Evolutionary conservation across 2,797 vertebrate genomes (phyloP).

Genomic region (Chelon auratus): DNA sequence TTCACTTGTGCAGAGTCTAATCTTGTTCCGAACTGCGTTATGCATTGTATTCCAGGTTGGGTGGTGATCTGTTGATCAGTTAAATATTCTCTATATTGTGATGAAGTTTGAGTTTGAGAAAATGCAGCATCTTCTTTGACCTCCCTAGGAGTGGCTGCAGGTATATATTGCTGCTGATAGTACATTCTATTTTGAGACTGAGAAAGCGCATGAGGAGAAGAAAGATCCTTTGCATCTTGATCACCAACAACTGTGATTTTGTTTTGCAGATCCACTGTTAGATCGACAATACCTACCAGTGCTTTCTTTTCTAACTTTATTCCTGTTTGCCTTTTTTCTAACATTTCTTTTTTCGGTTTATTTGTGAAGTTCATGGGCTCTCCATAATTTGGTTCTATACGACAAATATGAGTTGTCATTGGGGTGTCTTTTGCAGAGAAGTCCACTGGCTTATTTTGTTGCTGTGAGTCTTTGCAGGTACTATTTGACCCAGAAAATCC

Average conservation of each 20-base stretch:
- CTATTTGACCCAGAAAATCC: slow-evolving; percentile 39
- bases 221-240: slow-evolving; percentile 71
- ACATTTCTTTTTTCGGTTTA: slow-evolving; percentile 63
- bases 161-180: slow-evolving; percentile 39
- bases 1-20: slow-evolving; percentile 9
- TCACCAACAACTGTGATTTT: slow-evolving; percentile 33
- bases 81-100: slow-evolving; percentile 14
- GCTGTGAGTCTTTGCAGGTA: slow-evolving; percentile 35
- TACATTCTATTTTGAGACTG: slow-evolving; percentile 34
- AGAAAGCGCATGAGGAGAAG: slow-evolving; percentile 34
- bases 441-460: slow-evolving; percentile 75
- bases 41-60: slow-evolving; percentile 37
- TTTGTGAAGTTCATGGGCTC: slow-evolving; percentile 79
- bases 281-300: slow-evolving; percentile 70
- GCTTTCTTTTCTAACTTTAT: slow-evolving; percentile 52
- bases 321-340: slow-evolving; percentile 52
- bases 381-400: slow-evolving; percentile 55
- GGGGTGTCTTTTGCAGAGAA: slow-evolving; percentile 75
- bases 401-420: slow-evolving; percentile 28
- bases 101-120: slow-evolving; percentile 40
- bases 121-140: slow-evolving; percentile 25
- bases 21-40: slow-evolving; percentile 16
- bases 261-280: slow-evolving; percentile 73
- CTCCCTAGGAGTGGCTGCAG: neutral
- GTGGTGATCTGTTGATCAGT: slow-evolving; percentile 14